Percentiles rank a stretch among this genome's conserved stretches.
These are phyloP conservation scores for Entelurus aequoreus DNA, from an alignment of 2,113 vertebrate genomes.

Conservation along the genomic window DNA sequence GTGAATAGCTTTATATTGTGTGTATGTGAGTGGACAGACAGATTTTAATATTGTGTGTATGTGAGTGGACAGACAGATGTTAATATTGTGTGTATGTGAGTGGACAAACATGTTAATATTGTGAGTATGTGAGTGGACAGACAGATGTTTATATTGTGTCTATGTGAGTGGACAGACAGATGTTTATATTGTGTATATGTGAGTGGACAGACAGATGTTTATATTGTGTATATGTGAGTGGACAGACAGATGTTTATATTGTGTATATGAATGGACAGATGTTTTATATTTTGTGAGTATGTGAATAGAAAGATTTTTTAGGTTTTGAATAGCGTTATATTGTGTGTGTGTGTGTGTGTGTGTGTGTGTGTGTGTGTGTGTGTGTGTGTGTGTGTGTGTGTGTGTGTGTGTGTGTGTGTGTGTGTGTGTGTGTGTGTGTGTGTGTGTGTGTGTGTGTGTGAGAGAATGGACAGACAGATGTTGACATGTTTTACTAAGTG, in stretches of 20 bases:
- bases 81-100: background rate
- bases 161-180: background rate
- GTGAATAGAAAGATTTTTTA: too few relatives aligned
- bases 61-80: background rate
- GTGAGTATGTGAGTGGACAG: background rate
- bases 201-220: background rate
- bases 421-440: too few relatives aligned
- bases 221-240: background rate
- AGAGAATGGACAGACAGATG: too few relatives aligned
- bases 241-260: background rate
- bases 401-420: too few relatives aligned
- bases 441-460: too few relatives aligned
- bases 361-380: too few relatives aligned
- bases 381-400: too few relatives aligned
- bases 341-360: too few relatives aligned
- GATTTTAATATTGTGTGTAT: too few relatives aligned
- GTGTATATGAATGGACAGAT: background rate
- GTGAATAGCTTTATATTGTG: background rate
- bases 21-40: background rate
- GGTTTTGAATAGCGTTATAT: too few relatives aligned
- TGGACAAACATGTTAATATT: background rate
- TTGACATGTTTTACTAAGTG: too few relatives aligned
- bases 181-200: background rate
- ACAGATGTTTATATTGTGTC: too few relatives aligned
- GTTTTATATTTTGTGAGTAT: background rate